Evolutionary conservation across 1,140 invertebrate genomes (phyloP).

Genomic region (Drosophila funebris): DNA sequence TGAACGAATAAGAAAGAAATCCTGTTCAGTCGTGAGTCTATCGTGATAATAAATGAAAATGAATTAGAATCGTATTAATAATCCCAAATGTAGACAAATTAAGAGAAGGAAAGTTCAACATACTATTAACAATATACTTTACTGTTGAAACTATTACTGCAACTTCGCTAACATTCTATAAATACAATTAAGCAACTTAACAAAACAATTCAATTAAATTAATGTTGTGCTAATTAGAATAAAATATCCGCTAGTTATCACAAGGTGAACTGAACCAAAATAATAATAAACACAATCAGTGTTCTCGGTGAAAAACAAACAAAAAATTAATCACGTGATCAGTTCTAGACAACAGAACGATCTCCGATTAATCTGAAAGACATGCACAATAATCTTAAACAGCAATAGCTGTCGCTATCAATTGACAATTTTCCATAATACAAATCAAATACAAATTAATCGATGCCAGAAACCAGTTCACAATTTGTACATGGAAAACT

Average conservation of each 20-base stretch:
- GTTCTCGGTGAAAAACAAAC: not conserved
- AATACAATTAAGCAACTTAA: not conserved
- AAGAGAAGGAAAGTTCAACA: too few relatives aligned
- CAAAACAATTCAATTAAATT: not conserved
- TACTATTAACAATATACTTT: too few relatives aligned
- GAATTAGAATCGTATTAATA: too few relatives aligned
- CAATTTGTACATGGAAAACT: conserved; percentile 43
- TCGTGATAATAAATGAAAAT: not conserved
- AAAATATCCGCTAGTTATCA: not conserved
- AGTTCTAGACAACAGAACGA: not conserved
- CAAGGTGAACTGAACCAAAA: not conserved
- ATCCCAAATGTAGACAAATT: not conserved
- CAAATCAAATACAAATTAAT: conserved; percentile 4
- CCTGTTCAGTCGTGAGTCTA: not conserved
- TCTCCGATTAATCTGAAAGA: not conserved
- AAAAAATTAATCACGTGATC: not conserved
- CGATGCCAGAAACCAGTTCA: conserved; percentile 31
- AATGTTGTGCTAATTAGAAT: conserved; percentile 4
- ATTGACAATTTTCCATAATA: conserved; percentile 5
- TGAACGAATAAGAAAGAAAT: not conserved
- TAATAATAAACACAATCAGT: not conserved
- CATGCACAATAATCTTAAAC: conserved; percentile 22
- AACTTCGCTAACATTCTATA: not conserved
- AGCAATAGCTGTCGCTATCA: conserved; percentile 8
- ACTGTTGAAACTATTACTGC: not conserved